Percentiles rank a stretch among this genome's conserved stretches.
phyloP scores from a whole-genome alignment of 1,140 invertebrate genomes.

The Lutraria rhynchaena region DNA sequence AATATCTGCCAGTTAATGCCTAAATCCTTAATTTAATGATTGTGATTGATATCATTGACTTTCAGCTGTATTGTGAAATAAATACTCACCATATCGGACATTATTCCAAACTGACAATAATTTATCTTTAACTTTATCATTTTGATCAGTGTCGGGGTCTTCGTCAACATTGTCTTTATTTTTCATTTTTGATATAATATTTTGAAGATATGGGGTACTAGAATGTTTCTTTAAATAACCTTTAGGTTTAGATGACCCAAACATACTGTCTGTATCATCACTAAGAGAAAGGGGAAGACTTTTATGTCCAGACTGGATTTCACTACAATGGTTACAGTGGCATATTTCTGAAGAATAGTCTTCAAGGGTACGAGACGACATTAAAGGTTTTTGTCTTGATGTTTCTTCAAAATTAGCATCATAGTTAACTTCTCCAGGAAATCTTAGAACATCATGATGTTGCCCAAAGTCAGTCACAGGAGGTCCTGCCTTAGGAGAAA shows the following conservation, averaged over 20 bases:
- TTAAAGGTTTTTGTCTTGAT: not conserved
- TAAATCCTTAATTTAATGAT: too few relatives aligned
- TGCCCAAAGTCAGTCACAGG: too few relatives aligned
- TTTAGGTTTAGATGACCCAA: constrained; percentile 24
- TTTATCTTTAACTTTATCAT: constrained; percentile 91
- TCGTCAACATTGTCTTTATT: constrained; percentile 13
- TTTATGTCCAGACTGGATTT: constrained; percentile 11
- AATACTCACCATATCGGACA: constrained; percentile 89
- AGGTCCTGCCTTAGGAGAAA: not conserved
- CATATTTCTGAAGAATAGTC: not conserved
- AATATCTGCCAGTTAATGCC: too few relatives aligned
- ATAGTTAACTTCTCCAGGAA: not conserved
- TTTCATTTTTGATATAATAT: constrained; percentile 28
- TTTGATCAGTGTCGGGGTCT: constrained; percentile 66
- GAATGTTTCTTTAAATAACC: constrained; percentile 37
- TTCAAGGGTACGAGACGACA: not conserved
- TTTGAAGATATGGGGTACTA: constrained; percentile 41
- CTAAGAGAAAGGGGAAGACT: constrained; percentile 13
- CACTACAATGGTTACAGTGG: constrained; percentile 18
- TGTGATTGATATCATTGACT: too few relatives aligned
- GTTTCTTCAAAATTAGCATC: not conserved
- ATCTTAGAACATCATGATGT: not conserved
- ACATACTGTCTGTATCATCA: not conserved
- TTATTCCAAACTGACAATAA: constrained; percentile 94
- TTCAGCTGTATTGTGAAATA: too few relatives aligned